These are phyloP conservation scores for Tapirus terrestris DNA, from an alignment of 2,113 vertebrate species.

Conservation along the genomic window DNA sequence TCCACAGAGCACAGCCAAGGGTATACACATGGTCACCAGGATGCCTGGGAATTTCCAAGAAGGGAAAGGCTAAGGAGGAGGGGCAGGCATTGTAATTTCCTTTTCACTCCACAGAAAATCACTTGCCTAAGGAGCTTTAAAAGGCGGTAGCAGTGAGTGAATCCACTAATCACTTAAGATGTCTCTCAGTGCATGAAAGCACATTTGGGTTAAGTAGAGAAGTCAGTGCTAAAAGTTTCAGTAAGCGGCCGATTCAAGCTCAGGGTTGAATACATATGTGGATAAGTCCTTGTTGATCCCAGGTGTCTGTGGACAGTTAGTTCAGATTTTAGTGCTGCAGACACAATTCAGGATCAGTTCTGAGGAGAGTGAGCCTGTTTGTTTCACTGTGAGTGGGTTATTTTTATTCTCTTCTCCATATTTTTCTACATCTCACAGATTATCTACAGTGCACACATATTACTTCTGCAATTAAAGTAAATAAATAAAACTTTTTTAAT, in stretches of 20 bases:
- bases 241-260: neutral
- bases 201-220: neutral
- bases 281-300: neutral
- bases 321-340: neutral
- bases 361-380: neutral
- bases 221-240: neutral
- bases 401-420: conserved; percentile 10
- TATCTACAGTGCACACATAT: neutral
- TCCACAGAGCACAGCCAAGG: neutral
- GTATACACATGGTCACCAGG: neutral
- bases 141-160: neutral
- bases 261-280: neutral
- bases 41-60: conserved; percentile 15
- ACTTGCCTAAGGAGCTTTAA: neutral
- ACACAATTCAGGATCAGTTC: neutral
- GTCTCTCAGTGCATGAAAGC: neutral
- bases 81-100: neutral
- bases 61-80: neutral
- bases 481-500: neutral
- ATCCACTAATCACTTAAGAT: neutral
- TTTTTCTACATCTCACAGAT: conserved; percentile 8
- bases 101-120: conserved; percentile 8
- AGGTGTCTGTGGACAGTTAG: neutral
- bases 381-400: neutral
- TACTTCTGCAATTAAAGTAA: conserved; percentile 32